Evolutionary conservation across 1,140 invertebrate genomes (phyloP).

Genomic region (Riptortus pedestris): DNA sequence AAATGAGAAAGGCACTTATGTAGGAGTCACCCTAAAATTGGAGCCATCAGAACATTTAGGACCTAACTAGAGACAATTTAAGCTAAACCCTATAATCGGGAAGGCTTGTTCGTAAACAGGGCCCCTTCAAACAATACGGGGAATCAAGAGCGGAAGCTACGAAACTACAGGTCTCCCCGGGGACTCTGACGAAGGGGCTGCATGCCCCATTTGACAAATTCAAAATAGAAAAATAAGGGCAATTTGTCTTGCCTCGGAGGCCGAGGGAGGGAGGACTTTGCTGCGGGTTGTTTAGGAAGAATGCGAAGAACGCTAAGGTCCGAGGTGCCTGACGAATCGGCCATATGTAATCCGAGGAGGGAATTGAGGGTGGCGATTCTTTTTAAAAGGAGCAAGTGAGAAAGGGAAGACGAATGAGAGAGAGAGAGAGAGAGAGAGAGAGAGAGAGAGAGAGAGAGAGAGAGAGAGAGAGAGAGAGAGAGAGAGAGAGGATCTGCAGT

Average conservation of each 20-base stretch:
- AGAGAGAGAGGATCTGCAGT: slow-evolving; percentile 1
- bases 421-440: too few species aligned
- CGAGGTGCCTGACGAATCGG: too few species aligned
- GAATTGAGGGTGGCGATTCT: neutral
- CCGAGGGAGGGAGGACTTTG: neutral
- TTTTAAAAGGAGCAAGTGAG: neutral
- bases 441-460: neutral
- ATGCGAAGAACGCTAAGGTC: too few species aligned
- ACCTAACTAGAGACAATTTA: neutral
- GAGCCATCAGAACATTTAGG: too few species aligned
- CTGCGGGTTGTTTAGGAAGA: too few species aligned
- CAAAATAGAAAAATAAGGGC: slow-evolving; percentile 17
- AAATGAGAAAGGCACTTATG: too few species aligned
- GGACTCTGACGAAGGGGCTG: neutral
- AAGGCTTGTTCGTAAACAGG: neutral
- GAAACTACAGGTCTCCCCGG: neutral
- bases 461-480: neutral
- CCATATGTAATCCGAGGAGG: neutral
- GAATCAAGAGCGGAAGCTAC: slow-evolving; percentile 7
- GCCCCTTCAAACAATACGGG: neutral
- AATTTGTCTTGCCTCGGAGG: neutral
- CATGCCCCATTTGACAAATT: slow-evolving; percentile 15
- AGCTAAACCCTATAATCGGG: neutral
- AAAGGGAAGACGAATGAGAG: too few species aligned
- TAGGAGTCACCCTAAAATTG: too few species aligned